Conservation (phyloP, 1,140 invertebrate genomes). For the Lordiphosa clarofinis region DNA sequence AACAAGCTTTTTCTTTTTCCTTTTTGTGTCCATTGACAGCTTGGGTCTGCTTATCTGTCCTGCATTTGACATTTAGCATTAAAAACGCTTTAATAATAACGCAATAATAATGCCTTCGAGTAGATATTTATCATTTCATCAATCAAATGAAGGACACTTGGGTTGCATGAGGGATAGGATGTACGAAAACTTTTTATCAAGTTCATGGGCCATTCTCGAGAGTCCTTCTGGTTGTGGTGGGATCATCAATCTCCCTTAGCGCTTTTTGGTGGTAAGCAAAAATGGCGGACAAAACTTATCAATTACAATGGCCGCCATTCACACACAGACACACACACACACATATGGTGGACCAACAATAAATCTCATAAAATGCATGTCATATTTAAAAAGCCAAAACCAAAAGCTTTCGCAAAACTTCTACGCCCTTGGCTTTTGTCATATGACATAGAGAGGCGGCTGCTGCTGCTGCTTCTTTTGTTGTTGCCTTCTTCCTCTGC, state of each 20-base stretch:
- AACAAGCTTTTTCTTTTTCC: slow-evolving; percentile 13
- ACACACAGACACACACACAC: slow-evolving; percentile 5
- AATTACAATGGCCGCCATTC: slow-evolving; percentile 63
- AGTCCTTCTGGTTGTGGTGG: slow-evolving; percentile 51
- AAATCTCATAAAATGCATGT: slow-evolving; percentile 71
- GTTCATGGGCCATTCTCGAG: slow-evolving; percentile 45
- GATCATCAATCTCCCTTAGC: slow-evolving; percentile 74
- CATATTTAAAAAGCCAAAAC: slow-evolving; percentile 71
- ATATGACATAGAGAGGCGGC: slow-evolving; percentile 25
- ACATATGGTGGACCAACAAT: slow-evolving; percentile 17
- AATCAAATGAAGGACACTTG: slow-evolving; percentile 56
- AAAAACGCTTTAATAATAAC: slow-evolving; percentile 78
- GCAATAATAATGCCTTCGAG: slow-evolving; percentile 67
- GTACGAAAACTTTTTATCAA: slow-evolving; percentile 69
- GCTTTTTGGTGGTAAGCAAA: slow-evolving; percentile 45
- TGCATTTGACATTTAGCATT: slow-evolving; percentile 78
- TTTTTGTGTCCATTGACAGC: slow-evolving; percentile 56
- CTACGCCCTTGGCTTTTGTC: slow-evolving; percentile 35
- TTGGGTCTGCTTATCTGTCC: slow-evolving; percentile 75
- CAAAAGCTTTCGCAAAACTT: slow-evolving; percentile 26
- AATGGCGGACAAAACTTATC: slow-evolving; percentile 63
- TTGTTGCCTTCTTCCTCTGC: slow-evolving; percentile 39
- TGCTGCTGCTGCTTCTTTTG: slow-evolving; percentile 20
- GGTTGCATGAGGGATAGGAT: slow-evolving; percentile 8
- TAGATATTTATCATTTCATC: slow-evolving; percentile 77